Base-by-base conservation (phyloP, 1,140 invertebrate genomes). In the Halyomorpha halys region DNA sequence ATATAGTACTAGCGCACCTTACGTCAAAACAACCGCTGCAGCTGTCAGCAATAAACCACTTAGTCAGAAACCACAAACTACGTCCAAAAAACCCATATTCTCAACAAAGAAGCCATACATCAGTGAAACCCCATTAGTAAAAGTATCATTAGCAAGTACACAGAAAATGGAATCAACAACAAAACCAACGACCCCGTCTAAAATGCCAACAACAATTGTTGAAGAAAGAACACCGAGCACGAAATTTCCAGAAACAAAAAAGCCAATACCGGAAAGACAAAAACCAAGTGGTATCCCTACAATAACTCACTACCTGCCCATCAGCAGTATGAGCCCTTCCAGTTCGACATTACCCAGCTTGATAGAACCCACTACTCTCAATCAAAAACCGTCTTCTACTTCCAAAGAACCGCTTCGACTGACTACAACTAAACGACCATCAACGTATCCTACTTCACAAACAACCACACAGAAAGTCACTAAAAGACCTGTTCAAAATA, bases 251-350 rank as follows among this genome's bases (percentile, higher is more conserved):
- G 53, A 39, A 44, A 23, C 23, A n/a, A 56, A 61, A 16, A 44
- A 61, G 54, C 39, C 30, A 19, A 62, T 44, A n/a, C 63, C 62
- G 1, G 59, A 65, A 47, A 68, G 49, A 39, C 30, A 34, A 3
- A 61, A 51, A 23, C 63, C 64, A n/a, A 67, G 63, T 23, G 66
- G 60, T 21, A 62, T 64, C 9, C 68, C 68, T 13, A 65, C 67
- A 2, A 64, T 68, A 19, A 66, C 63, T 21, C 67, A 68, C 59
- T 68, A 66, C 49, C 49, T 68, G 18, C 65, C 65, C 13, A 66
- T 68, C 11, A 56, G 53, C 14, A 56, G 53, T 25, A 49, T 49
- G 47, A 19, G 18, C 6, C 23, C 53, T 4, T 23, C 19, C 13
- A 44, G 44, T 21, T 27, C 62, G 0, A 49, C 62, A n/a, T 23